A percentile compares a stretch with the other conserved stretches of the same genome.
Conservation (phyloP, 2,888 invertebrate species). For the Brenthis ino region DNA sequence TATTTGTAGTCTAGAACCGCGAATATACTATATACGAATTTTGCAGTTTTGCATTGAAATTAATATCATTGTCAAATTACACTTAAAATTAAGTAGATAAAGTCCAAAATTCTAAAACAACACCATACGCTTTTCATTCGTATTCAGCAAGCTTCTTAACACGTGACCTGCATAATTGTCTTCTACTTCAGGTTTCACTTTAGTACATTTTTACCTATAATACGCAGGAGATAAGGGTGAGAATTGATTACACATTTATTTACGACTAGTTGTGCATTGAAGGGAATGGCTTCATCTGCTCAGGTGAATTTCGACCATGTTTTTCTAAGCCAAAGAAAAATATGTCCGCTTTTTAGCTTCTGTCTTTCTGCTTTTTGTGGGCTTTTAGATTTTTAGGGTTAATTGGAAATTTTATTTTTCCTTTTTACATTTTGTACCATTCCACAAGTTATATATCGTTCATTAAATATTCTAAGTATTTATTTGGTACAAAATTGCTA, state of each 20-base stretch:
- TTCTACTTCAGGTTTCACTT: slow-evolving; percentile 14
- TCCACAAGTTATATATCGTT: background rate
- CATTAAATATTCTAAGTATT: background rate
- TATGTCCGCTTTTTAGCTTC: slow-evolving; percentile 28
- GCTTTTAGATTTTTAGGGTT: slow-evolving; percentile 12
- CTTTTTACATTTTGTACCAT: background rate
- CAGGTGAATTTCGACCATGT: slow-evolving; percentile 46
- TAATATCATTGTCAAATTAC: slow-evolving; percentile 21
- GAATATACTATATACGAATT: background rate
- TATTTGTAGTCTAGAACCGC: background rate
- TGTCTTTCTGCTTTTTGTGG: slow-evolving; percentile 25
- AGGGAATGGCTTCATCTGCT: slow-evolving; percentile 49
- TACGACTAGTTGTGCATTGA: slow-evolving; percentile 25
- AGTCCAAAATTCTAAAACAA: slow-evolving; percentile 18
- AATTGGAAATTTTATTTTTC: slow-evolving; percentile 8
- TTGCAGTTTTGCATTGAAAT: slow-evolving; percentile 34
- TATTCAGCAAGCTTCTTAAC: slow-evolving; percentile 44
- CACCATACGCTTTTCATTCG: slow-evolving; percentile 40
- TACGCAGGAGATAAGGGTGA: background rate
- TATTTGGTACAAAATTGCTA: no score
- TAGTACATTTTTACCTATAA: slow-evolving; percentile 19
- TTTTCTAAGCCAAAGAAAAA: slow-evolving; percentile 43
- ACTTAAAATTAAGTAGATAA: slow-evolving; percentile 8
- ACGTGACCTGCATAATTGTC: slow-evolving; percentile 48
- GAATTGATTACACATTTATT: slow-evolving; percentile 6